Conservation (phyloP, 2,888 invertebrate species). For the Heliothis peltigera region DNA sequence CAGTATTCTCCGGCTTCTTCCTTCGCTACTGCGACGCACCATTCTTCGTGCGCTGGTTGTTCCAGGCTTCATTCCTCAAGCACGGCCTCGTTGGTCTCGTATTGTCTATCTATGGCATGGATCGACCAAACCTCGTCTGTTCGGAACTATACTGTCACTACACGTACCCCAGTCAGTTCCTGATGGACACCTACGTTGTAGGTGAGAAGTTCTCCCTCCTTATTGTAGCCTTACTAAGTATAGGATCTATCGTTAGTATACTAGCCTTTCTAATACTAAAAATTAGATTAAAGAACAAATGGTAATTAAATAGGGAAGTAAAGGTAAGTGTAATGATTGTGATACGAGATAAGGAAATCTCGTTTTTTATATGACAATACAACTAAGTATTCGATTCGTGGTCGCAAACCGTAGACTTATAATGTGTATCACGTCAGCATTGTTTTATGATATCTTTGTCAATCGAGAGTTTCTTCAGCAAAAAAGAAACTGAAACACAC, state of each 20-base stretch:
- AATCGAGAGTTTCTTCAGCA: constrained; percentile 7
- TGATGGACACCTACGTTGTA: constrained; percentile 93
- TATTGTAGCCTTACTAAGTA: constrained; percentile 91
- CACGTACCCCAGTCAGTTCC: constrained; percentile 92
- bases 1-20: constrained; percentile 98
- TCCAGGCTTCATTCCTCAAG: constrained; percentile 96
- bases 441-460: constrained; percentile 32
- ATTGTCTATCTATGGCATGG: constrained; percentile 95
- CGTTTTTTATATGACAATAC: constrained; percentile 39
- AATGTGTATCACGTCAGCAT: constrained; percentile 9
- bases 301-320: constrained; percentile 67
- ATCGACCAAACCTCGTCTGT: constrained; percentile 93
- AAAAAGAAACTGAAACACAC: constrained; percentile 2
- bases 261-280: constrained; percentile 92
- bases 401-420: constrained; percentile 12
- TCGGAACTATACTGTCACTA: constrained; percentile 94
- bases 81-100: constrained; percentile 96
- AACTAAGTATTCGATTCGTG: constrained; percentile 37
- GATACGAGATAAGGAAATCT: constrained; percentile 24
- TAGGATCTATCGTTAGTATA: constrained; percentile 91
- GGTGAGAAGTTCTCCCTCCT: constrained; percentile 92
- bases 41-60: constrained; percentile 94
- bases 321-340: constrained; percentile 22
- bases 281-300: constrained; percentile 90
- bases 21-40: constrained; percentile 95